Percentiles rank a stretch among this genome's conserved stretches.
These are phyloP conservation scores for Ormyrus nitidulus DNA, from an alignment of 2,888 invertebrate genomes.

Conservation along the genomic window DNA sequence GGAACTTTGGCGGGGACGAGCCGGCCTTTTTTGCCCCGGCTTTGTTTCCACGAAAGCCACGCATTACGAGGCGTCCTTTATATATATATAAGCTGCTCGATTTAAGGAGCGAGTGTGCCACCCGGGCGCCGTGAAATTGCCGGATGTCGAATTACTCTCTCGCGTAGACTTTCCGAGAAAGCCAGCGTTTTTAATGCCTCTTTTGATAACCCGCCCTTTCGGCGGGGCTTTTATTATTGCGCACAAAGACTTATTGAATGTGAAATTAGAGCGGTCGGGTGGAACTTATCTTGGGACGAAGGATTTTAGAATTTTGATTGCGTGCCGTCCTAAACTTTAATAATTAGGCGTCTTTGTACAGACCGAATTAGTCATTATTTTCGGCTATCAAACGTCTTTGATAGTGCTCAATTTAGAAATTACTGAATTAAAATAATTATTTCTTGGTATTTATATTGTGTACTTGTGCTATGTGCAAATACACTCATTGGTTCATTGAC, in stretches of 20 bases:
- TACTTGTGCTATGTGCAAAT: too few relatives aligned
- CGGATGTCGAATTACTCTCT: conserved; percentile 36
- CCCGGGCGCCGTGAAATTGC: conserved; percentile 37
- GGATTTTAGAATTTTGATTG: too few relatives aligned
- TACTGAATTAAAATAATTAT: too few relatives aligned
- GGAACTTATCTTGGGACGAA: not conserved
- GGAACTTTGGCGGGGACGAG: not conserved
- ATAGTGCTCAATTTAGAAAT: too few relatives aligned
- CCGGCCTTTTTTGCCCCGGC: conserved; percentile 10
- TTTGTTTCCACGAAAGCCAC: conserved; percentile 40
- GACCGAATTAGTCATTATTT: too few relatives aligned
- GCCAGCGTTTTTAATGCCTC: conserved; percentile 50
- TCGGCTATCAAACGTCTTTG: too few relatives aligned
- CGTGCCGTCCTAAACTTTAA: not conserved
- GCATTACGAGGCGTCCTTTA: conserved; percentile 34
- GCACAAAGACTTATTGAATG: conserved; percentile 31
- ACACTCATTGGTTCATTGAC: too few relatives aligned
- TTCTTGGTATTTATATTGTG: too few relatives aligned
- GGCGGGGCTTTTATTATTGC: conserved; percentile 2
- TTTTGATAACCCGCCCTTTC: conserved; percentile 41
- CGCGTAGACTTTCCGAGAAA: conserved; percentile 51
- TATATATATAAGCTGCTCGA: conserved; percentile 14
- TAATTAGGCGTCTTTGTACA: not conserved
- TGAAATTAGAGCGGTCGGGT: not conserved
- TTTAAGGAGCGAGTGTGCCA: conserved; percentile 26